Percentiles rank a stretch among this genome's conserved stretches.
Evolutionary conservation across 2,113 vertebrate species (phyloP).

Genomic region (Pycnonotus jocosus): DNA sequence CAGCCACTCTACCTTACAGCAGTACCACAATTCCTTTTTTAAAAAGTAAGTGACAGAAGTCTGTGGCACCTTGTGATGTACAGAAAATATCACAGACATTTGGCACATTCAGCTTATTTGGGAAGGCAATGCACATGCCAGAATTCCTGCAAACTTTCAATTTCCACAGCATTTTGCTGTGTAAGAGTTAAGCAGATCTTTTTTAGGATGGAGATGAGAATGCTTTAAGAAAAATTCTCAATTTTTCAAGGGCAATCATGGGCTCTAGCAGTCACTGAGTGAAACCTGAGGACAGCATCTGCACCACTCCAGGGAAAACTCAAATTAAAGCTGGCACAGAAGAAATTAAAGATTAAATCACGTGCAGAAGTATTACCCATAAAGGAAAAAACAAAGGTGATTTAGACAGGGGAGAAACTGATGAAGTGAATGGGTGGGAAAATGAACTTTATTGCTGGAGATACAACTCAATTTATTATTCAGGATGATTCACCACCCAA

Average conservation of each 20-base stretch:
- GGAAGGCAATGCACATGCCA: not conserved
- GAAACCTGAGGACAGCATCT: not conserved
- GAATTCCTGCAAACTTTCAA: not conserved
- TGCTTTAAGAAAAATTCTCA: not conserved
- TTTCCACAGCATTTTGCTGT: not conserved
- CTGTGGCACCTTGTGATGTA: not conserved
- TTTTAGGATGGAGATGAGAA: not conserved
- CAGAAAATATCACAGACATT: not conserved
- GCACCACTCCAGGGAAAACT: not conserved
- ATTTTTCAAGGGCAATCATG: not conserved
- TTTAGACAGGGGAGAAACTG: not conserved
- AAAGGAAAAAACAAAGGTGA: not conserved
- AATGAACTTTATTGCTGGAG: not conserved
- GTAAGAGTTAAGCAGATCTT: not conserved
- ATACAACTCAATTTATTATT: not conserved
- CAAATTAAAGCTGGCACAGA: not conserved
- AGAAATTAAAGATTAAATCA: not conserved
- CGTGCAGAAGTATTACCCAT: not conserved
- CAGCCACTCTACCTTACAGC: not conserved
- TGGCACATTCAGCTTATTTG: rapidly evolving
- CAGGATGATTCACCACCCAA: not conserved
- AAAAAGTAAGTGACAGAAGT: not conserved
- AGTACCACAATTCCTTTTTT: not conserved
- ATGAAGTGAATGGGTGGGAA: not conserved
- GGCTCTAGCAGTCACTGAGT: not conserved